These are phyloP conservation scores for Drosophila picticornis DNA, from an alignment of 2,888 invertebrate species.

Conservation along the genomic window DNA sequence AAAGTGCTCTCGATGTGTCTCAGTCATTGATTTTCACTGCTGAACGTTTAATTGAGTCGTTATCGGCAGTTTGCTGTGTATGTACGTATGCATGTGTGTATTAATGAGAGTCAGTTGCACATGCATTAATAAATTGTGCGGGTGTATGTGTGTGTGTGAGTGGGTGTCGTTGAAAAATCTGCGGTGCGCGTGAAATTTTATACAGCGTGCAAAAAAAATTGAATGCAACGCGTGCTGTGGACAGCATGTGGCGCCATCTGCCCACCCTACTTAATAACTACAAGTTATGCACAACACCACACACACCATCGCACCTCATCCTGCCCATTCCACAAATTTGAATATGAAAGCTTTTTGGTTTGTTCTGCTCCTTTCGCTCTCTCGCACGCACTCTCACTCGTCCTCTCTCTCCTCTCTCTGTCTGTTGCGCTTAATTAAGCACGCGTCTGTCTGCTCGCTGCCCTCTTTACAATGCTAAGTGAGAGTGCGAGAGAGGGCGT, in stretches of 20 bases:
- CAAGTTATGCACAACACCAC: conserved; percentile 25
- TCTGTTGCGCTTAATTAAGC: conserved; percentile 72
- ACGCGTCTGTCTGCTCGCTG: conserved; percentile 58
- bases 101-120: not conserved
- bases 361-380: conserved; percentile 7
- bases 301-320: conserved; percentile 9
- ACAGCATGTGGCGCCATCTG: conserved; percentile 47
- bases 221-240: conserved; percentile 48
- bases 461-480: conserved; percentile 31
- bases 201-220: conserved; percentile 27
- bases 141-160: conserved; percentile 2
- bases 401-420: conserved; percentile 11
- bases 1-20: conserved; percentile 49
- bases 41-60: conserved; percentile 56
- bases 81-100: conserved; percentile 2
- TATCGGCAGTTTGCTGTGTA: conserved; percentile 40
- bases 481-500: conserved; percentile 27
- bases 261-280: conserved; percentile 24
- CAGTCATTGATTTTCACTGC: conserved; percentile 53
- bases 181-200: conserved; percentile 48
- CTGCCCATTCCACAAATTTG: conserved; percentile 8
- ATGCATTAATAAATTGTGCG: not conserved
- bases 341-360: conserved; percentile 34
- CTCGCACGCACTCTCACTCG: conserved; percentile 4
- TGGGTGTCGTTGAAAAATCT: conserved; percentile 43